Evolutionary conservation across 2,113 vertebrate species (phyloP).

Genomic region (Delphinus delphis): DNA sequence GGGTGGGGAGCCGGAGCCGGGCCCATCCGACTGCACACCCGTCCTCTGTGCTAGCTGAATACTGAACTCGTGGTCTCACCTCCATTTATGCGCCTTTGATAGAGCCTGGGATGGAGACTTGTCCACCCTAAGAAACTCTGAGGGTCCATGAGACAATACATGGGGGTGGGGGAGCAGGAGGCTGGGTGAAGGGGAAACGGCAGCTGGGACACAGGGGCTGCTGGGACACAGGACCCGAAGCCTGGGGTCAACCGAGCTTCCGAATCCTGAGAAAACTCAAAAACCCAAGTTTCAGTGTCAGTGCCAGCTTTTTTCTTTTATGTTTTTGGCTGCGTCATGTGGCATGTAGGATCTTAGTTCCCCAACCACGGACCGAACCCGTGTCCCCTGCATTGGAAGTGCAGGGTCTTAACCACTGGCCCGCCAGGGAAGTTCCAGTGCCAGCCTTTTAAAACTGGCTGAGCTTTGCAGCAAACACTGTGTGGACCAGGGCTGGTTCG

Average conservation of each 20-base stretch:
- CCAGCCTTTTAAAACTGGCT: background rate
- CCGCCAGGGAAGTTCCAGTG: too few relatives aligned
- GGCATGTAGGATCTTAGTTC: too few relatives aligned
- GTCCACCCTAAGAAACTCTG: background rate
- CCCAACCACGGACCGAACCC: too few relatives aligned
- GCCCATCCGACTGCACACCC: background rate
- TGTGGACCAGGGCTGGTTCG: background rate
- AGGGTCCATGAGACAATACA: accelerated
- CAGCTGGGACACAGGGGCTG: background rate
- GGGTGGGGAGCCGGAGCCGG: background rate
- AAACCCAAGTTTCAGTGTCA: background rate
- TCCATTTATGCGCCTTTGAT: background rate
- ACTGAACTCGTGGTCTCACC: background rate
- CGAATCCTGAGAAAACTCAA: background rate
- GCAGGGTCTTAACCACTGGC: too few relatives aligned
- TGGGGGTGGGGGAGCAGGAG: background rate
- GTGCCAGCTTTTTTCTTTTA: background rate
- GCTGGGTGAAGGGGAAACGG: background rate
- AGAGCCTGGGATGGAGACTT: background rate
- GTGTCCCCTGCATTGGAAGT: too few relatives aligned
- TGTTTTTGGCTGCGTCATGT: too few relatives aligned
- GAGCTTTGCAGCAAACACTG: background rate
- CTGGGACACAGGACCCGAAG: background rate
- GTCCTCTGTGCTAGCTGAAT: background rate
- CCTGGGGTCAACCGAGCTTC: background rate